Evolutionary conservation across 2,113 vertebrate species (phyloP).

Genomic region (Holacanthus passer): DNA sequence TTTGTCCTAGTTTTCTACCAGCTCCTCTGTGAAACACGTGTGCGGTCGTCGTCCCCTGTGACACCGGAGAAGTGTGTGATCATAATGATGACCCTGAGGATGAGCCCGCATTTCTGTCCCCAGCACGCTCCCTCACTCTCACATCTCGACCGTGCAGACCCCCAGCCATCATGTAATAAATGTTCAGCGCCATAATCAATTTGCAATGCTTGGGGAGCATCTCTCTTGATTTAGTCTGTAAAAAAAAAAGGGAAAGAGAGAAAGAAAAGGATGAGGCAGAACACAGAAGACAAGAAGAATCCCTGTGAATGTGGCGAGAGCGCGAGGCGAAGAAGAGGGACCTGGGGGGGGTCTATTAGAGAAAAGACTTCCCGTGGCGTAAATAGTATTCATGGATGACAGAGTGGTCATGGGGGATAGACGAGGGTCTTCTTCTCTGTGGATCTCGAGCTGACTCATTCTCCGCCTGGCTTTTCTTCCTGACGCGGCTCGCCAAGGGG

Average conservation of each 20-base stretch:
- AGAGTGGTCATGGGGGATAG: conserved; percentile 83
- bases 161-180: conserved; percentile 85
- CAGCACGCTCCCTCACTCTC: conserved; percentile 67
- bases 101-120: conserved; percentile 64
- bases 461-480: conserved; percentile 82
- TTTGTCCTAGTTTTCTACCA: conserved; percentile 40
- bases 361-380: conserved; percentile 82
- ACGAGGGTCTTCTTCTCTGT: conserved; percentile 75
- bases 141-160: conserved; percentile 69
- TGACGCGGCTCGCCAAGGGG: conserved; percentile 70
- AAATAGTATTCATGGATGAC: conserved; percentile 85
- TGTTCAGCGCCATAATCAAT: conserved; percentile 86
- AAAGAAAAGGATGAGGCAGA: conserved; percentile 73
- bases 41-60: conserved; percentile 11
- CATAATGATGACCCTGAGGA: conserved; percentile 64
- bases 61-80: conserved; percentile 64
- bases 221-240: conserved; percentile 79
- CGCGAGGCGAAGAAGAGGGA: conserved; percentile 48
- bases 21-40: conserved; percentile 32
- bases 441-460: conserved; percentile 82
- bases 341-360: conserved; percentile 73
- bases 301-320: conserved; percentile 69
- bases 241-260: conserved; percentile 66
- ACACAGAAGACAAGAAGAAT: conserved; percentile 68
- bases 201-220: conserved; percentile 85